phyloP scores from a whole-genome alignment of 2,797 vertebrate species.

The Spinus pinus region DNA sequence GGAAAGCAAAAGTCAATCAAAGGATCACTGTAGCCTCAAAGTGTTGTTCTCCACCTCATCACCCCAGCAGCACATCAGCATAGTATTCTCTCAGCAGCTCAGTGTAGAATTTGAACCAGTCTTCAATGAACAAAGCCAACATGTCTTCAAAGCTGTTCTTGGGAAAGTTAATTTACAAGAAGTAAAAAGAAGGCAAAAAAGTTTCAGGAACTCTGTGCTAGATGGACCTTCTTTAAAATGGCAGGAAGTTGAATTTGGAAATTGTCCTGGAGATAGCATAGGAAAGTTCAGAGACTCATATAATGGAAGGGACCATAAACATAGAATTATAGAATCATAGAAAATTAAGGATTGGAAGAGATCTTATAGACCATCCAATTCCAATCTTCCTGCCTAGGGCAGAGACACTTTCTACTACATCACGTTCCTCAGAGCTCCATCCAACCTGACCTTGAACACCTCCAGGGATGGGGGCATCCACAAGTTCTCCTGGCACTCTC shows the following conservation, averaged over 20 bases:
- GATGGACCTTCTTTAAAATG: background rate
- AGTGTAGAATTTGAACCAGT: background rate
- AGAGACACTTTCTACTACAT: background rate
- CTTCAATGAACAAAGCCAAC: background rate
- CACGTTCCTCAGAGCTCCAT: background rate
- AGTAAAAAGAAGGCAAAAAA: background rate
- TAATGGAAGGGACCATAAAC: background rate
- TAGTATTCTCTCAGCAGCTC: background rate
- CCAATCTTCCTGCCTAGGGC: background rate
- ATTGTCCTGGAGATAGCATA: background rate
- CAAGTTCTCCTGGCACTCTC: background rate
- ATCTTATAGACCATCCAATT: background rate
- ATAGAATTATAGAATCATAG: background rate
- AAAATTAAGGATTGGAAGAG: background rate
- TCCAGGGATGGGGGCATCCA: no score
- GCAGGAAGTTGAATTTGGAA: background rate
- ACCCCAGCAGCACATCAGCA: background rate
- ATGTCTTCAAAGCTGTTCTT: background rate
- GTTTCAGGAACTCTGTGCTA: background rate
- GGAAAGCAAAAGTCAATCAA: background rate
- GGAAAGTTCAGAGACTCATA: background rate
- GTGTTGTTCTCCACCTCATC: accelerated
- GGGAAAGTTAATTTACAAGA: background rate
- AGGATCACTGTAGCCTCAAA: background rate
- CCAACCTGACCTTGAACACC: background rate